Percentiles rank a stretch among this genome's conserved stretches.
Conservation (phyloP, 2,888 invertebrate genomes). For the Dryadula phaetusa region DNA sequence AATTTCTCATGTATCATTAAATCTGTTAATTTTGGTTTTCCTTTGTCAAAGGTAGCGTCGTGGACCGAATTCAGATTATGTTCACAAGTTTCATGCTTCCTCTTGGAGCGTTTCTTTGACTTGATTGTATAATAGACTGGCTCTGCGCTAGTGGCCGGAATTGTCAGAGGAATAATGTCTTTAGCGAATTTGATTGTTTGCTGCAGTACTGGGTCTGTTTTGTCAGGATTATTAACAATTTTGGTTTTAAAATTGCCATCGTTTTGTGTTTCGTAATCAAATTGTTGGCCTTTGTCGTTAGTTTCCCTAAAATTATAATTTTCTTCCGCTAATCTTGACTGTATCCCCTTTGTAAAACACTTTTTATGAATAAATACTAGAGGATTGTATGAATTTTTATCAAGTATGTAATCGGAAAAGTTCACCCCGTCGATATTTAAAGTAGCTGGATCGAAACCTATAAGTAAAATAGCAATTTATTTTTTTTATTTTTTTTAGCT, state of each 20-base stretch:
- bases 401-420: constrained; percentile 44
- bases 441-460: constrained; percentile 25
- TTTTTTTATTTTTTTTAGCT: too few species aligned
- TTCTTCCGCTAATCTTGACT: not conserved
- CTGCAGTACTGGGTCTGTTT: constrained; percentile 60
- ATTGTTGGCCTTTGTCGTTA: constrained; percentile 60
- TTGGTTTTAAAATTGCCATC: constrained; percentile 46
- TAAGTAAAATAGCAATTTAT: not conserved
- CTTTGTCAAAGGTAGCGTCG: constrained; percentile 52
- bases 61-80: constrained; percentile 38
- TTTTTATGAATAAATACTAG: constrained; percentile 71
- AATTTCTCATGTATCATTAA: constrained; percentile 55
- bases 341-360: constrained; percentile 43
- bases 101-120: constrained; percentile 58
- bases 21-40: constrained; percentile 56
- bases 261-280: constrained; percentile 48
- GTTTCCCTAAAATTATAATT: constrained; percentile 41
- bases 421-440: constrained; percentile 36
- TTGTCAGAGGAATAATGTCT: constrained; percentile 65
- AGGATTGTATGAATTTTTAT: constrained; percentile 62
- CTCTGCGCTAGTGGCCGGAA: constrained; percentile 59
- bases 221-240: constrained; percentile 43
- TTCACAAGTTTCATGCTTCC: constrained; percentile 49
- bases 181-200: constrained; percentile 72
- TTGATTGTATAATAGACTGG: constrained; percentile 69